Conservation (phyloP, 2,888 invertebrate genomes). For the Listrodromus nycthemerus region DNA sequence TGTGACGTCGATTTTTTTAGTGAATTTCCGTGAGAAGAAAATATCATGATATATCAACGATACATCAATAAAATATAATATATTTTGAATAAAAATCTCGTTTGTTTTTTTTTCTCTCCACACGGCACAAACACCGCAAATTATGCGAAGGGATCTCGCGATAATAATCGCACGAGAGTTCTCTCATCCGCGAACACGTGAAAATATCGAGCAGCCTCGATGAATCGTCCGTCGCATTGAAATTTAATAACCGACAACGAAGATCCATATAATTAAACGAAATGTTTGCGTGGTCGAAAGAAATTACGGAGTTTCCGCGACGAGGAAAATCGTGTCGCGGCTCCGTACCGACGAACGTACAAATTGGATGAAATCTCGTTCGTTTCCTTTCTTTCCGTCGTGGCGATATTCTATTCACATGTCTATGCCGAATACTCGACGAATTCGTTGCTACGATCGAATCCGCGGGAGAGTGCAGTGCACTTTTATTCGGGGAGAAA, state of each 20-base stretch:
- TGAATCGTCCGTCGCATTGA: background rate
- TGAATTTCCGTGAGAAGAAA: background rate
- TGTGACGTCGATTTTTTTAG: background rate
- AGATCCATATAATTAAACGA: background rate
- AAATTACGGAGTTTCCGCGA: background rate
- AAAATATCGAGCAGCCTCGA: background rate
- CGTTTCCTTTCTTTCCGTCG: background rate
- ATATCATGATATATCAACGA: too few species aligned
- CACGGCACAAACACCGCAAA: constrained; percentile 41
- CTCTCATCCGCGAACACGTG: background rate
- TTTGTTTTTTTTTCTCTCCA: background rate
- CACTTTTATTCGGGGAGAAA: constrained; percentile 49
- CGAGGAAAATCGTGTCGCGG: background rate
- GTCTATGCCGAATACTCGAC: background rate
- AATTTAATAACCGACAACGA: background rate
- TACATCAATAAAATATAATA: too few species aligned
- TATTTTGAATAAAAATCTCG: background rate
- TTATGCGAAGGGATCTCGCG: constrained; percentile 12
- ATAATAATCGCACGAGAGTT: background rate
- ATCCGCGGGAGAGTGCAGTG: constrained; percentile 32
- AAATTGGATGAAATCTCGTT: background rate
- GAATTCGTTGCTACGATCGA: constrained; percentile 8
- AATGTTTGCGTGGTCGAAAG: background rate
- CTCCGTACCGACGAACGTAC: background rate
- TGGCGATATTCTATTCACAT: background rate